Percentiles rank a stretch among this genome's conserved stretches.
phyloP scores from a whole-genome alignment of 2,113 vertebrate species.

The Fregetta grallaria region DNA sequence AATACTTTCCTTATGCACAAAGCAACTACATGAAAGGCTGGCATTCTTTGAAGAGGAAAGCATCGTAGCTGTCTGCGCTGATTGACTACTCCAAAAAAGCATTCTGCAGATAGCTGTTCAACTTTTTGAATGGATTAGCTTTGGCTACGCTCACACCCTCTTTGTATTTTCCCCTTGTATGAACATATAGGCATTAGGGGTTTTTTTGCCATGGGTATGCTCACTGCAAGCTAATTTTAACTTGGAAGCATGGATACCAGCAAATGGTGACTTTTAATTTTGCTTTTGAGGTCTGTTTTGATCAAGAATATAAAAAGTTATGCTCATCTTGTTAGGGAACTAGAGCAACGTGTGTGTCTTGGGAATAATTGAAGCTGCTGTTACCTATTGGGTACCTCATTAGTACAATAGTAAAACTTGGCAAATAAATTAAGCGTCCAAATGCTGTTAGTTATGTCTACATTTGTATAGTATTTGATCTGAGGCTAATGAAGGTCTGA shows the following conservation, averaged over 20 bases:
- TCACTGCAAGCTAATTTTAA: background rate
- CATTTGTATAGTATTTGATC: background rate
- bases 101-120: background rate
- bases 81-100: background rate
- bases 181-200: background rate
- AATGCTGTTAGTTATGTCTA: background rate
- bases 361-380: background rate
- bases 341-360: background rate
- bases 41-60: slow-evolving; percentile 20
- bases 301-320: background rate
- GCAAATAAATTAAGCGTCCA: background rate
- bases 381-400: background rate
- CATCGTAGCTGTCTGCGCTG: background rate
- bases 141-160: background rate
- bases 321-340: background rate
- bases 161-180: background rate
- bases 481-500: background rate
- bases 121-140: background rate
- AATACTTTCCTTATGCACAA: slow-evolving; percentile 30
- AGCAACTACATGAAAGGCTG: background rate
- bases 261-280: background rate
- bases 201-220: fast-evolving
- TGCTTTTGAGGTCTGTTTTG: background rate
- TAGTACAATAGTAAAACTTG: background rate
- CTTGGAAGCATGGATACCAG: background rate